Conservation (phyloP, 1,140 invertebrate genomes). For the Drosophila lini region DNA sequence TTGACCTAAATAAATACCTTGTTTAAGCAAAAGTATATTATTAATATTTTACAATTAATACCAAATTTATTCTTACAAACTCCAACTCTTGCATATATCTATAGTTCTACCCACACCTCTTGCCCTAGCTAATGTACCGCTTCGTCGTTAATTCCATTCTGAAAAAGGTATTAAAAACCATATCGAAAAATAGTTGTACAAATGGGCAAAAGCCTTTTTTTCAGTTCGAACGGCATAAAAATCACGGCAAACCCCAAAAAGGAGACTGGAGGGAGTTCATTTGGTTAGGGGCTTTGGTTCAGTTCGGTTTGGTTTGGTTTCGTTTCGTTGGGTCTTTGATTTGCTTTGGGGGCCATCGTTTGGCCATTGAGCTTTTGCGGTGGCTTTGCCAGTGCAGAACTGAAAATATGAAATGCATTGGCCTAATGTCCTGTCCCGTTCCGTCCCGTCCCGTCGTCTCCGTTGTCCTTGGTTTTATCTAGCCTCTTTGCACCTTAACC, state of each 20-base stretch:
- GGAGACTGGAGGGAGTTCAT: slow-evolving; percentile 11
- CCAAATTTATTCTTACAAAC: not conserved
- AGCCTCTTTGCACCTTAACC: slow-evolving; percentile 57
- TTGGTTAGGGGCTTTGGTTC: slow-evolving; percentile 36
- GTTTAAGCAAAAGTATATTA: not conserved
- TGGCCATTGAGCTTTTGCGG: slow-evolving; percentile 51
- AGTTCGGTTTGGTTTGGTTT: slow-evolving; percentile 19
- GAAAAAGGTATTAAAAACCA: slow-evolving; percentile 41
- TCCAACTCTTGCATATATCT: not conserved
- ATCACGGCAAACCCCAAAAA: slow-evolving; percentile 26
- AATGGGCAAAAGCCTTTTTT: slow-evolving; percentile 36
- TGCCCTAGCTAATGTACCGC: slow-evolving; percentile 5
- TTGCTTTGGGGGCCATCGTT: slow-evolving; percentile 39
- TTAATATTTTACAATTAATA: not conserved
- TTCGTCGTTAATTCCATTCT: not conserved
- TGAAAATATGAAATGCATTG: slow-evolving; percentile 56
- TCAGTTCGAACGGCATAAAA: slow-evolving; percentile 27
- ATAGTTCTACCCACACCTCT: not conserved
- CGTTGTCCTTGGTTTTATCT: slow-evolving; percentile 22
- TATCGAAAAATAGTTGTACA: slow-evolving; percentile 46
- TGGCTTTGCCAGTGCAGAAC: slow-evolving; percentile 36
- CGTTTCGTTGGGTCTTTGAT: slow-evolving; percentile 22
- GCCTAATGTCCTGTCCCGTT: slow-evolving; percentile 27
- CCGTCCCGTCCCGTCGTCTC: not conserved
- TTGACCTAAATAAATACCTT: no score